Percentiles rank a stretch among this genome's conserved stretches.
phyloP scores from a whole-genome alignment of 2,113 vertebrate genomes.

The Elaphurus davidianus region DNA sequence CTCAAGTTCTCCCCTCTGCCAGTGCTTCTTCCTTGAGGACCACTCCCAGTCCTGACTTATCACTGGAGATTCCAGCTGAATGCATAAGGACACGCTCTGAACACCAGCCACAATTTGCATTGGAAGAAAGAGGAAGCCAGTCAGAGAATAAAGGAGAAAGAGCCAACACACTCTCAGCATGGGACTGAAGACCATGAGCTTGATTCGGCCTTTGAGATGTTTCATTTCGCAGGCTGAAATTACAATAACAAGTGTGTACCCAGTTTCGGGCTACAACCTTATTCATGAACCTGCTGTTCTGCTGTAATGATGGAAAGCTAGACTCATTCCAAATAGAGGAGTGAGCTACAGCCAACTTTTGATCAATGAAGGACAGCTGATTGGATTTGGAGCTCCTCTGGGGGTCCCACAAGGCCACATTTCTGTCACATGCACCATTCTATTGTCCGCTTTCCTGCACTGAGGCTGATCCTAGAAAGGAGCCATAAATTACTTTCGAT shows the following conservation, averaged over 20 bases:
- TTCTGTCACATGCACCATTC: slow-evolving; percentile 14
- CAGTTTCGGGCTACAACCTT: not conserved
- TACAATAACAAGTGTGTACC: not conserved
- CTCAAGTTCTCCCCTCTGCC: not conserved
- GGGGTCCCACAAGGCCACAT: not conserved
- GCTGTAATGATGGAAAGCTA: not conserved
- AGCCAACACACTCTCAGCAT: not conserved
- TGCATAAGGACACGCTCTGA: not conserved
- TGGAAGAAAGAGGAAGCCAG: not conserved
- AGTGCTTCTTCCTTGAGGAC: not conserved
- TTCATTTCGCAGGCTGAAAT: not conserved
- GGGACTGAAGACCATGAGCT: not conserved
- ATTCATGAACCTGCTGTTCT: not conserved
- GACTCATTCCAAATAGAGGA: not conserved
- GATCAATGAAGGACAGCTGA: slow-evolving; percentile 38
- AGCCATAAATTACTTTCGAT: not conserved
- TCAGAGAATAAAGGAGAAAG: not conserved
- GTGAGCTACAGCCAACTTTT: slow-evolving; percentile 3
- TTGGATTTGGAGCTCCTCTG: not conserved
- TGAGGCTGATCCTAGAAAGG: not conserved
- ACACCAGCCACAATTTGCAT: not conserved
- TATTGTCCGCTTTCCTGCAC: not conserved
- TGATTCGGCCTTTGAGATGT: not conserved
- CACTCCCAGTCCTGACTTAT: not conserved
- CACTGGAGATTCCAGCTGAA: not conserved